phyloP scores from a whole-genome alignment of 2,113 vertebrate genomes.

The Apus apus region DNA sequence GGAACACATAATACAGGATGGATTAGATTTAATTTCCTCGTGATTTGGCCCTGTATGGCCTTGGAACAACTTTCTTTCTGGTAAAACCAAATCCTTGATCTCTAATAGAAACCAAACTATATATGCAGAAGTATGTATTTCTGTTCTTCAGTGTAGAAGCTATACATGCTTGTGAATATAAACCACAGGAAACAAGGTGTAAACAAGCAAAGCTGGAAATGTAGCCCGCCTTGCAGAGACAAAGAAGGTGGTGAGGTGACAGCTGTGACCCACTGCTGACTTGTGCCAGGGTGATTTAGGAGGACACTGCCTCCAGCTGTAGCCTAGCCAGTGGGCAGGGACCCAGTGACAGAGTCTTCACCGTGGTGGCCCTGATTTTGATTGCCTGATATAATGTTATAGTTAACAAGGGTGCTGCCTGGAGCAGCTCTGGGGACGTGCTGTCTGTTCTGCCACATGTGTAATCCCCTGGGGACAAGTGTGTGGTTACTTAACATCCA shows the following conservation, averaged over 20 bases:
- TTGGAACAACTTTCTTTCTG: neutral
- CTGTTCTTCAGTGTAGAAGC: neutral
- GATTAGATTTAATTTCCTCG: neutral
- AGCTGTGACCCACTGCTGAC: neutral
- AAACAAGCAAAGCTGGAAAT: neutral
- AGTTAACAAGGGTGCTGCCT: neutral
- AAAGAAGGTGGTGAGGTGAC: neutral
- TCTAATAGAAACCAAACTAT: neutral
- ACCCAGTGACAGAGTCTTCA: accelerated
- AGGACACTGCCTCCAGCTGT: neutral
- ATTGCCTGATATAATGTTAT: neutral
- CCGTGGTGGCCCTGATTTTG: neutral
- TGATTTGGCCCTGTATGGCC: neutral
- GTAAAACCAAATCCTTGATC: neutral
- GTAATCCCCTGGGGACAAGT: accelerated
- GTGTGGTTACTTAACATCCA: neutral
- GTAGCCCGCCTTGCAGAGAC: neutral
- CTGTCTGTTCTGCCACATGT: neutral
- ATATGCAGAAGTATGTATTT: neutral
- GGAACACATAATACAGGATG: neutral
- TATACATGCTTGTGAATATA: neutral
- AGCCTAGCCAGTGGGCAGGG: neutral
- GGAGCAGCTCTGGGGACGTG: neutral
- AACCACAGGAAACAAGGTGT: neutral
- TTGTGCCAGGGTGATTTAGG: neutral